phyloP scores from a whole-genome alignment of 2,888 invertebrate species.

The Crocallis elinguaria region DNA sequence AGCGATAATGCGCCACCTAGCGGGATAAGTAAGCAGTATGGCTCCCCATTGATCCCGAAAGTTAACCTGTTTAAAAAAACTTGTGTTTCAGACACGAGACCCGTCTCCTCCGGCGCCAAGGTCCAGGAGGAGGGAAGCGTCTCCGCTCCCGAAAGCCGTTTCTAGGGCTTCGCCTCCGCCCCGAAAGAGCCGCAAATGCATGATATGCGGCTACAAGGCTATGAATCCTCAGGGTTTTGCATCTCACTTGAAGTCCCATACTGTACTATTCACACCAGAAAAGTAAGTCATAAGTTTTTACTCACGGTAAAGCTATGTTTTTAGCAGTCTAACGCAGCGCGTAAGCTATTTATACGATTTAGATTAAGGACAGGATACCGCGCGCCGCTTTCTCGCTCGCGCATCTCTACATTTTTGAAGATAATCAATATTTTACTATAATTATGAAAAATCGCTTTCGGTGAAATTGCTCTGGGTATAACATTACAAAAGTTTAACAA shows the following conservation, averaged over 20 bases:
- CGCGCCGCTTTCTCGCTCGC: no score
- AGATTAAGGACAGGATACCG: no score
- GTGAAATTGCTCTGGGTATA: no score
- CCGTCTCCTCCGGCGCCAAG: neutral
- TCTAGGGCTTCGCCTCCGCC: conserved; percentile 24
- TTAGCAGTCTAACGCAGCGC: neutral
- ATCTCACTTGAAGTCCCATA: conserved; percentile 40
- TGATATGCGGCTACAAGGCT: conserved; percentile 34
- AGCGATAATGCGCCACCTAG: no score
- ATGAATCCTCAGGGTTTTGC: conserved; percentile 30
- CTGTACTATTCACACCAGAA: conserved; percentile 36
- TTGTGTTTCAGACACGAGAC: conserved; percentile 1
- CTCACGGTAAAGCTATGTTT: neutral
- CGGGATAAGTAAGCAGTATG: no score
- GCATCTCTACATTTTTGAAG: no score
- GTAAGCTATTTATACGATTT: no score
- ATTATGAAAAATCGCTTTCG: no score
- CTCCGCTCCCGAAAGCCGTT: neutral
- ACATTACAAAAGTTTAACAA: no score
- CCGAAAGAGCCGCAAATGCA: neutral
- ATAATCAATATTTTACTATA: no score
- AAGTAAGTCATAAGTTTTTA: conserved; percentile 38
- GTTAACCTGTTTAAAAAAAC: neutral
- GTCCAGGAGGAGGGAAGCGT: neutral
- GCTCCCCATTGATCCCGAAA: no score